Base-by-base conservation (phyloP, 2,113 vertebrate genomes). In the Mesocricetus auratus region DNA sequence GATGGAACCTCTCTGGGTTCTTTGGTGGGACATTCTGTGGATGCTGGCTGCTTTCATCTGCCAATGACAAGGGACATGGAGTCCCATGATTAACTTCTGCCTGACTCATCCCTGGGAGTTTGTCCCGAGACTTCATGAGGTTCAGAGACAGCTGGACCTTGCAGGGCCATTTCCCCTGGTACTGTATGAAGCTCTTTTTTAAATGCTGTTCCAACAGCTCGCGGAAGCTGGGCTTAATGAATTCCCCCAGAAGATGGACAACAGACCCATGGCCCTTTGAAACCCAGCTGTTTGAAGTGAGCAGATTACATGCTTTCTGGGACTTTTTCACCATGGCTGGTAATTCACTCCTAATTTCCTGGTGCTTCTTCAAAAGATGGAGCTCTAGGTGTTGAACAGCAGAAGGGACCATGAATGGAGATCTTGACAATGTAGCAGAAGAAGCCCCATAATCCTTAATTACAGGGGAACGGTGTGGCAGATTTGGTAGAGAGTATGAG, bases 231-330 rank as follows among this genome's bases (percentile, higher is more conserved):
- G 50, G 6, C 4, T 5, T 50, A 10, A 86, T 19, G 2, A 75
- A 12, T 4, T 62, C n/a, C 56, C 33, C 31, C 0, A 56, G 79
- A n/a, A 60, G 2, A 2, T 36, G 24, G 39, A 7, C 6, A 13
- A 3, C 5, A 39, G 69, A 60, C 62, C 31, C 11, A 56, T 15
- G 53, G 12, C 53, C 53, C 53, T 56, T 31, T 6, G 53, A 39
- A n/a, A 1, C 31, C 26, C 2, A 0, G 0, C 4, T 56, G 2
- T 64, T 75, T 3, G n/a, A 4, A 77, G 11, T 22, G 15, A 10
- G 4, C 16, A 64, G 24, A 17, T 39, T 64, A 36, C 86, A 82
- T 17, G 8, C 8, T 1, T 47, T 10, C 3, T 68, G 74, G 71
- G 86, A 9, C 2, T 12, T 39, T 86, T 69, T 45, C 7, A 81